phyloP scores from a whole-genome alignment of 2,888 invertebrate species.

The Sympetrum striolatum region DNA sequence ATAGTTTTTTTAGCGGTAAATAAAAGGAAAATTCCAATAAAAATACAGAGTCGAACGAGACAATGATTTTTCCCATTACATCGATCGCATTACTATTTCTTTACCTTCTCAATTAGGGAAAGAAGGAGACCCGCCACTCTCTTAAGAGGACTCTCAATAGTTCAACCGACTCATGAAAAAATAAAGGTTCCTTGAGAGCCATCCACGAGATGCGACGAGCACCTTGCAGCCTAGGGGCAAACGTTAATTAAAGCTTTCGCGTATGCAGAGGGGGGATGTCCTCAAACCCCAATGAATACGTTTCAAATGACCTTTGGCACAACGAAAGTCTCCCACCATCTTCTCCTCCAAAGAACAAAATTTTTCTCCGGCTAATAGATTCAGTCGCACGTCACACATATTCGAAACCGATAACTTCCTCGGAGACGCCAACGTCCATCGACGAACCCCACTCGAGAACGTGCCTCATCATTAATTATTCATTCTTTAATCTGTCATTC shows the following conservation, averaged over 20 bases:
- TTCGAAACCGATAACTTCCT: background rate
- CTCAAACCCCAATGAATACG: background rate
- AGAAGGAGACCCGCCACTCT: background rate
- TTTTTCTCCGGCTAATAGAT: background rate
- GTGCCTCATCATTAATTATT: background rate
- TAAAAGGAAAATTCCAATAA: background rate
- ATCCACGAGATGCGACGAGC: background rate
- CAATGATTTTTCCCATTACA: background rate
- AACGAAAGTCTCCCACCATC: background rate
- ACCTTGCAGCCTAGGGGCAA: background rate
- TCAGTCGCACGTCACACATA: background rate
- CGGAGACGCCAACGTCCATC: background rate
- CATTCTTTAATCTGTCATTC: background rate
- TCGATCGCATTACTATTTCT: background rate
- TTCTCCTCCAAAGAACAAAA: background rate
- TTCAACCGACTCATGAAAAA: background rate
- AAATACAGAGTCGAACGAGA: background rate
- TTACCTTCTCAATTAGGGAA: background rate
- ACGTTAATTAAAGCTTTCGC: background rate
- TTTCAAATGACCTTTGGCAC: background rate
- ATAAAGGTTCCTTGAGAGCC: background rate
- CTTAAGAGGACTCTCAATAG: background rate
- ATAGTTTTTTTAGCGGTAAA: too few relatives aligned
- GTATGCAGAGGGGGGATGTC: background rate
- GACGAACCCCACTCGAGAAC: background rate